These are phyloP conservation scores for Varecia variegata DNA, from an alignment of 2,797 vertebrate genomes.

Conservation along the genomic window DNA sequence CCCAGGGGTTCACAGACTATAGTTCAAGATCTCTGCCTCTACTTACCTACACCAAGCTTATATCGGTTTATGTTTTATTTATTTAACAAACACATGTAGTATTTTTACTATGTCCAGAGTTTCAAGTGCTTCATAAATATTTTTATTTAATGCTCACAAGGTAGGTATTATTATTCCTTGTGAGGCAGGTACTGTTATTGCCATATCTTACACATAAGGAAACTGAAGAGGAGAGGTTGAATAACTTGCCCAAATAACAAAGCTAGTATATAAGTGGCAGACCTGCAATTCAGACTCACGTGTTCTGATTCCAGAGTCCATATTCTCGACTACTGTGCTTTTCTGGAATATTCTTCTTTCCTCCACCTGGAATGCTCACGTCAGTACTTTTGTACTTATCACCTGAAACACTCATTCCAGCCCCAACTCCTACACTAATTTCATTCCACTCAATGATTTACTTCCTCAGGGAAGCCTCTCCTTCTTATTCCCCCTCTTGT, in stretches of 20 bases:
- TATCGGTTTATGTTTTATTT: neutral
- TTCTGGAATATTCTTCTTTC: neutral
- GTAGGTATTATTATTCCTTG: neutral
- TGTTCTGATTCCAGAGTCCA: neutral
- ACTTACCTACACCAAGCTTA: neutral
- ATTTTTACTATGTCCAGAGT: neutral
- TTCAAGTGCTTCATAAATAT: constrained; percentile 23
- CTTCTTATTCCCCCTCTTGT: neutral
- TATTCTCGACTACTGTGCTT: neutral
- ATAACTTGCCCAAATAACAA: neutral
- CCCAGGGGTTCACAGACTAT: neutral
- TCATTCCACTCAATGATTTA: neutral
- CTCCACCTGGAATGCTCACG: neutral
- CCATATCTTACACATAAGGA: neutral
- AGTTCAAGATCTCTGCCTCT: neutral
- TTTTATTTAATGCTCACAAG: neutral
- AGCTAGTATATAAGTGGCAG: neutral
- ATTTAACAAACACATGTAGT: neutral
- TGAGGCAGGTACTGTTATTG: neutral
- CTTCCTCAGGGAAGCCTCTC: neutral
- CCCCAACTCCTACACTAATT: neutral
- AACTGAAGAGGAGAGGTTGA: neutral
- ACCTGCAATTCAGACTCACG: neutral
- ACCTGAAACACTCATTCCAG: neutral
- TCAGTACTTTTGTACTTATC: neutral